phyloP scores from a whole-genome alignment of 2,888 invertebrate genomes.

The Cremastobaeus sp. region DNA sequence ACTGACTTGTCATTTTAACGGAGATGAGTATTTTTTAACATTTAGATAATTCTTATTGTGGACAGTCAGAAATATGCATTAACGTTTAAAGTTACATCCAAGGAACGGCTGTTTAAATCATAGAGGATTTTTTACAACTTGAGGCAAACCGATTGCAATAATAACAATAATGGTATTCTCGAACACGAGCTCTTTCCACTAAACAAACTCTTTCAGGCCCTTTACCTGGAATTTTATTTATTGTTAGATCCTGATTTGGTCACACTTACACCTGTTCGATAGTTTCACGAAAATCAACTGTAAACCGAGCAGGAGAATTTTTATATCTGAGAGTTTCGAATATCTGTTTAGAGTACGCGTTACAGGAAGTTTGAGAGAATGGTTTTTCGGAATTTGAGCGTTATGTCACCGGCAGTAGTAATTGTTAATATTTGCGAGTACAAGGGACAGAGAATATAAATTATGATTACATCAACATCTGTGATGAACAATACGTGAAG shows the following conservation, averaged over 20 bases:
- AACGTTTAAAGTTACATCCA: not conserved
- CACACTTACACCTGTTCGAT: constrained; percentile 39
- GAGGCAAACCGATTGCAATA: constrained; percentile 15
- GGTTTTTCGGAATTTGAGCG: too few relatives aligned
- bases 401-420: too few relatives aligned
- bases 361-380: constrained; percentile 5
- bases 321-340: not conserved
- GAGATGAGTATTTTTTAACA: too few relatives aligned
- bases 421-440: too few relatives aligned
- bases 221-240: constrained; percentile 44
- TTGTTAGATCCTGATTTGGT: constrained; percentile 11
- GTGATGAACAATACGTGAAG: too few relatives aligned
- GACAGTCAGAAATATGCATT: too few relatives aligned
- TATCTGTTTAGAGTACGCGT: too few relatives aligned
- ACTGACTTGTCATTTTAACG: too few relatives aligned
- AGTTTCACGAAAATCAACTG: constrained; percentile 27
- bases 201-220: constrained; percentile 31
- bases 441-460: too few relatives aligned
- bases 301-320: constrained; percentile 6
- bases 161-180: constrained; percentile 34
- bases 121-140: constrained; percentile 18
- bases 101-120: constrained; percentile 15
- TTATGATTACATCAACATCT: too few relatives aligned
- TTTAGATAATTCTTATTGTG: too few relatives aligned
- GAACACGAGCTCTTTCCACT: constrained; percentile 12